Evolutionary conservation across 1,140 invertebrate genomes (phyloP).

Genomic region (Calephelis nemesis): DNA sequence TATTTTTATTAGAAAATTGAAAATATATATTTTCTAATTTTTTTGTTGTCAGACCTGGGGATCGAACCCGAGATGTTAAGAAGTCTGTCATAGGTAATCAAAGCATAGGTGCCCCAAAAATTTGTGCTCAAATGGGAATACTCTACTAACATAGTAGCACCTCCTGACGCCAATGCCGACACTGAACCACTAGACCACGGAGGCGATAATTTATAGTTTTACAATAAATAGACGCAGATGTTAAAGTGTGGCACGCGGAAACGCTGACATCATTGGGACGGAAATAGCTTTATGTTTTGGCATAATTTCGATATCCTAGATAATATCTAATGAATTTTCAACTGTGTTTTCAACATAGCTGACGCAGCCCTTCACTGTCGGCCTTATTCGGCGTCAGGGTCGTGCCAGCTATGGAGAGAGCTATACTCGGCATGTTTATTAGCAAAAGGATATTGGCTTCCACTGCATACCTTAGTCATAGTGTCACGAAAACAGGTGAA

Average conservation of each 20-base stretch:
- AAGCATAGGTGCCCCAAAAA: background rate
- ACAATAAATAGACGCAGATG: background rate
- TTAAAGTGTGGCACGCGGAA: conserved; percentile 7
- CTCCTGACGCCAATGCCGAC: no score
- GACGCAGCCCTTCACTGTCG: conserved; percentile 9
- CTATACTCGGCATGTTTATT: background rate
- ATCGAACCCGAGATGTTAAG: no score
- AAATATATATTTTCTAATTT: no score
- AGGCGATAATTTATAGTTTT: background rate
- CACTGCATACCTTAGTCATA: no score
- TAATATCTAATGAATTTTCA: conserved; percentile 7
- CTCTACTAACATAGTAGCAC: no score
- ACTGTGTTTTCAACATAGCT: background rate
- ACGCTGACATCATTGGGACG: conserved; percentile 6
- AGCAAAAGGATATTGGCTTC: no score
- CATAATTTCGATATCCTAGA: conserved; percentile 11
- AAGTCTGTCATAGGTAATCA: no score
- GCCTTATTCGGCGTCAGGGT: conserved; percentile 9
- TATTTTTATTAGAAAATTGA: no score
- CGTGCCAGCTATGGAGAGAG: conserved; percentile 1
- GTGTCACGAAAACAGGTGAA: no score
- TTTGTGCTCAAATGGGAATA: background rate
- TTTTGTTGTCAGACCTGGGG: no score
- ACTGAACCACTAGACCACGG: no score
- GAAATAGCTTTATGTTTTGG: conserved; percentile 16